Percentiles rank a stretch among this genome's conserved stretches.
These are phyloP conservation scores for Antheraea mylitta DNA, from an alignment of 1,140 invertebrate species.

Conservation along the genomic window DNA sequence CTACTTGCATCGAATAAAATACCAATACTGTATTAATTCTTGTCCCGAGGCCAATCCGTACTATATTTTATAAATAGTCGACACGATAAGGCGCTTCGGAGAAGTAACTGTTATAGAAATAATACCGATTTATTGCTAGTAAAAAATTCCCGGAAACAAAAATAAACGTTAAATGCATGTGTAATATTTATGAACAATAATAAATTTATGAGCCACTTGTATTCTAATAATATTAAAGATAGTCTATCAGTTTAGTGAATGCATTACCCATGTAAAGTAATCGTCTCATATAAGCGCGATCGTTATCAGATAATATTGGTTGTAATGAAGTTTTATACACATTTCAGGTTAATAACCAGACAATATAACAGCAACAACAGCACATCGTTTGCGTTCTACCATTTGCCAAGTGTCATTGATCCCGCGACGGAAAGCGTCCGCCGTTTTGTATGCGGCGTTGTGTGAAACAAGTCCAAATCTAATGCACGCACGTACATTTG, in stretches of 20 bases:
- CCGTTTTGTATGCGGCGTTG: conserved; percentile 15
- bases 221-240: background rate
- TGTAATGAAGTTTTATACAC: conserved; percentile 10
- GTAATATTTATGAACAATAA: conserved; percentile 1
- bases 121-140: background rate
- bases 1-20: conserved; percentile 30
- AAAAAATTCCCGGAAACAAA: background rate
- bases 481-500: conserved; percentile 7
- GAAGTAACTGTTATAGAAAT: conserved; percentile 1
- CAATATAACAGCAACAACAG: conserved; percentile 23
- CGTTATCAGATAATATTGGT: background rate
- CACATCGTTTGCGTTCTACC: conserved; percentile 21
- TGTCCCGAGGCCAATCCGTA: background rate
- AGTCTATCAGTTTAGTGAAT: background rate
- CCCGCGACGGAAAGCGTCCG: conserved; percentile 19
- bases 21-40: conserved; percentile 1
- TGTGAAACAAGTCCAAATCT: conserved; percentile 20
- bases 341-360: conserved; percentile 29
- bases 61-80: background rate
- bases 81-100: background rate
- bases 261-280: background rate
- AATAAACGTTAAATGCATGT: background rate
- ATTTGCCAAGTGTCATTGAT: conserved; percentile 31
- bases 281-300: background rate
- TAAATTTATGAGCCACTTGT: background rate